Evolutionary conservation across 2,113 vertebrate genomes (phyloP).

Genomic region (Cariama cristata): DNA sequence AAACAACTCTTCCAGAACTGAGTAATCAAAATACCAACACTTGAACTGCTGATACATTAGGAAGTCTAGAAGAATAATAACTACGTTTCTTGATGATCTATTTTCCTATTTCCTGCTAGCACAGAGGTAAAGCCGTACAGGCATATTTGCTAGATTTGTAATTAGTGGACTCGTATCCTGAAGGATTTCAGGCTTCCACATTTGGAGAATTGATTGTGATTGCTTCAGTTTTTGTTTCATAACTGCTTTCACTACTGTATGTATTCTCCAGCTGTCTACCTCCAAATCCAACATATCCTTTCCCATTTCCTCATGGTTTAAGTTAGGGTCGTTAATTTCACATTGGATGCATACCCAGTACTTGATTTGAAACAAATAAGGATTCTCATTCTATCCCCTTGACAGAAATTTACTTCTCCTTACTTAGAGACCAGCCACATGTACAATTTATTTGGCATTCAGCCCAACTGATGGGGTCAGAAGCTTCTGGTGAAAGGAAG

Average conservation of each 20-base stretch:
- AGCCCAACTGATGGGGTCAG: neutral
- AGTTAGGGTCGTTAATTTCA: neutral
- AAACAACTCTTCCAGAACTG: neutral
- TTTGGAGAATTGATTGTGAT: constrained; percentile 39
- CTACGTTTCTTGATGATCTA: constrained; percentile 20
- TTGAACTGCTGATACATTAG: constrained; percentile 1
- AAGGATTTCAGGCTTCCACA: constrained; percentile 20
- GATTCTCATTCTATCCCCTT: neutral
- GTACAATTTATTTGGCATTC: constrained; percentile 7
- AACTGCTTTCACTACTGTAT: constrained; percentile 37
- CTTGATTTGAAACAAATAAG: constrained; percentile 11
- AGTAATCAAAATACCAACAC: constrained; percentile 11
- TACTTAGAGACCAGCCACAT: neutral
- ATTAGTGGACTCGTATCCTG: constrained; percentile 37
- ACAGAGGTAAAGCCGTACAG: constrained; percentile 14
- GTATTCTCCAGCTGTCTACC: constrained; percentile 44
- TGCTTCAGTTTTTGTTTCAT: constrained; percentile 47
- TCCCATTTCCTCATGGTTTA: constrained; percentile 7
- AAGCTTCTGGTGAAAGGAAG: constrained; percentile 11
- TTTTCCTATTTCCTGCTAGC: constrained; percentile 38
- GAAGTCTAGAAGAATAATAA: constrained; percentile 15
- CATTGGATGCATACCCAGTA: neutral
- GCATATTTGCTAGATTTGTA: constrained; percentile 9
- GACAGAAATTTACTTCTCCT: constrained; percentile 7
- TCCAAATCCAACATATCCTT: neutral